phyloP scores from a whole-genome alignment of 2,113 vertebrate species.

The Cyprinodon brontotheroides region DNA sequence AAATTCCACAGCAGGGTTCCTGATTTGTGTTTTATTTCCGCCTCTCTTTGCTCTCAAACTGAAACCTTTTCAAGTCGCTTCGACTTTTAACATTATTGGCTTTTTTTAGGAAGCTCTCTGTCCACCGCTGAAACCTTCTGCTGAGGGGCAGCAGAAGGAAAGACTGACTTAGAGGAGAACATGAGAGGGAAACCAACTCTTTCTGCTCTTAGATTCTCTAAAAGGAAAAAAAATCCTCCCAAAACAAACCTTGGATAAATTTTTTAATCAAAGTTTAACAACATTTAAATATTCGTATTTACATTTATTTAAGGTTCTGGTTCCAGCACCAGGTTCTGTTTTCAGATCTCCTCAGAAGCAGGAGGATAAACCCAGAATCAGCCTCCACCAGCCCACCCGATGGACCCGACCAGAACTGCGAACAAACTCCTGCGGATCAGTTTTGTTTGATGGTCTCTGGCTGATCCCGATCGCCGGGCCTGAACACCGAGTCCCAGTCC shows the following conservation, averaged over 20 bases:
- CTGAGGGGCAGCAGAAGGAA: no score
- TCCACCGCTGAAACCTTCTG: no score
- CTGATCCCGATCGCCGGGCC: conserved; percentile 77
- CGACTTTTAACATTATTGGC: no score
- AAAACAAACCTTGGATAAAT: not conserved
- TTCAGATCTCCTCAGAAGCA: not conserved
- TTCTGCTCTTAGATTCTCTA: no score
- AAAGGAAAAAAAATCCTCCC: not conserved
- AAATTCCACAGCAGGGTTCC: no score
- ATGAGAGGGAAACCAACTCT: no score
- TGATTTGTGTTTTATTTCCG: no score
- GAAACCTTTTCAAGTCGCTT: no score
- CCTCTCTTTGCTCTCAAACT: no score
- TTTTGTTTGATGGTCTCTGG: not conserved
- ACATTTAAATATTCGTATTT: not conserved
- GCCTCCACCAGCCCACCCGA: not conserved
- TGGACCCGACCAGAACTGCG: not conserved
- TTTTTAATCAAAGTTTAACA: not conserved
- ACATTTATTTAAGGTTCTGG: not conserved
- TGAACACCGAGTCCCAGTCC: conserved; percentile 85
- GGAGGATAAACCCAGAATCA: not conserved
- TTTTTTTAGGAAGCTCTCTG: no score
- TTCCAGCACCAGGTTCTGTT: not conserved
- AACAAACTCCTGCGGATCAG: not conserved
- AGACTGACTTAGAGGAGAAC: no score